Base-by-base conservation (phyloP, 2,888 invertebrate species). In the Agonum fuliginosum region DNA sequence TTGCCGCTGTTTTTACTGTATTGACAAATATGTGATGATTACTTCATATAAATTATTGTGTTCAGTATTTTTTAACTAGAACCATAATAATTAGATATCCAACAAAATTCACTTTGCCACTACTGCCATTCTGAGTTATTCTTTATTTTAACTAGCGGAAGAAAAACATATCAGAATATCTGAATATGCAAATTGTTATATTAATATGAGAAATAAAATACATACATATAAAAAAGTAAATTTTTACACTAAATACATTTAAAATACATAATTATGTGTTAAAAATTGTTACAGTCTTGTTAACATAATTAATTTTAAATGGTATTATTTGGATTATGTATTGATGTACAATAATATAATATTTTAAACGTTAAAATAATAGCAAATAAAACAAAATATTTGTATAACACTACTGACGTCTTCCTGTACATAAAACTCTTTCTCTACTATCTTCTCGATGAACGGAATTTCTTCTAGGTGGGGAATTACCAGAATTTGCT, bases 401-500 rank as follows among this genome's bases (percentile, higher is more conserved):
- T 6, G 10, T 46, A 14, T 46, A 14, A 20, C 22, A 78, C 76
- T 83, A 86, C 83, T 86, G 85, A 79, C 88, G 84, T 80, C 89
- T 83, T 77, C 84, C 84, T 69, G 83, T 83, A 46, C 82, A 82
- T 78, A 89, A 87, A n/a, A 89, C 88, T 79, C 92, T 87, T 83
- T 93, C 93, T 37, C 93, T 88, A 80, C 92, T 93, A 83, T 93
- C 93, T 83, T 93, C 93, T 71, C 92, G 87, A 82, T 91, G 90
- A 19, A 89, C 87, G 80, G 90, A 90, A 82, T 91, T 91, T 67
- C 90, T 85, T 1, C 92, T 88, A 0, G 91, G 91, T 1, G 91
- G 91, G 0, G 93, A 91, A 78, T 90, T 91, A 51, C 90, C 89
- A 71, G 88, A 87, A 0, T 88, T 87, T 1, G 89, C 87, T 2